Conservation (phyloP, 1,140 invertebrate genomes). For the Diachasmimorpha longicaudata region DNA sequence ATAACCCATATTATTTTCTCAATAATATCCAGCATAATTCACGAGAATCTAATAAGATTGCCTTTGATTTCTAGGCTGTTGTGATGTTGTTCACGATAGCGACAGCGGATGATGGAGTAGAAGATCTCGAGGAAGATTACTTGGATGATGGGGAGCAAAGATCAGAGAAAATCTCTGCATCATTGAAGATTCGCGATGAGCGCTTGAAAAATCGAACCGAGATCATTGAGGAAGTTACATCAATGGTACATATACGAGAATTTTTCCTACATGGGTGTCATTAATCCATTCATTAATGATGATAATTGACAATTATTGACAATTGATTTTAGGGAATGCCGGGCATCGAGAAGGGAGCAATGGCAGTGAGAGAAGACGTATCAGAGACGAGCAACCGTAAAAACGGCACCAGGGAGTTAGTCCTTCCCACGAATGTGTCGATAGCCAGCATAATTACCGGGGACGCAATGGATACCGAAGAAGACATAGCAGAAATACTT, state of each 20-base stretch:
- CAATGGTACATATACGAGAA: slow-evolving; percentile 43
- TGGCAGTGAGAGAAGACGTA: too few species aligned
- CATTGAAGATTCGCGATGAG: slow-evolving; percentile 46
- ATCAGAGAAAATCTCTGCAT: slow-evolving; percentile 56
- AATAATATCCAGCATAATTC: too few species aligned
- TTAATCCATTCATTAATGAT: too few species aligned
- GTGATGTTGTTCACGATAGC: slow-evolving; percentile 18
- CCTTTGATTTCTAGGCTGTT: slow-evolving; percentile 11
- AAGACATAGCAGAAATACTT: slow-evolving; percentile 33
- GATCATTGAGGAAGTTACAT: slow-evolving; percentile 65
- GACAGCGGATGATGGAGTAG: slow-evolving; percentile 26
- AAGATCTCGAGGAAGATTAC: slow-evolving; percentile 26
- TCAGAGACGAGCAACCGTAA: not conserved
- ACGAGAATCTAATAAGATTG: not conserved
- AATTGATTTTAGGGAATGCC: too few species aligned
- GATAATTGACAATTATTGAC: too few species aligned
- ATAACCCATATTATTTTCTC: too few species aligned
- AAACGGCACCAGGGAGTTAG: slow-evolving; percentile 47
- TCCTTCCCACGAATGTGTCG: too few species aligned
- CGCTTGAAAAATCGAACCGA: slow-evolving; percentile 57
- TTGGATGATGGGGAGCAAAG: slow-evolving; percentile 38
- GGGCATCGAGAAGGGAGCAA: too few species aligned
- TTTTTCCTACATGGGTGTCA: too few species aligned
- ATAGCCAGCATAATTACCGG: slow-evolving; percentile 12
- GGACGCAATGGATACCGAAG: slow-evolving; percentile 35